These are phyloP conservation scores for Syrrhaptes paradoxus DNA, from an alignment of 2,113 vertebrate species.

Conservation along the genomic window DNA sequence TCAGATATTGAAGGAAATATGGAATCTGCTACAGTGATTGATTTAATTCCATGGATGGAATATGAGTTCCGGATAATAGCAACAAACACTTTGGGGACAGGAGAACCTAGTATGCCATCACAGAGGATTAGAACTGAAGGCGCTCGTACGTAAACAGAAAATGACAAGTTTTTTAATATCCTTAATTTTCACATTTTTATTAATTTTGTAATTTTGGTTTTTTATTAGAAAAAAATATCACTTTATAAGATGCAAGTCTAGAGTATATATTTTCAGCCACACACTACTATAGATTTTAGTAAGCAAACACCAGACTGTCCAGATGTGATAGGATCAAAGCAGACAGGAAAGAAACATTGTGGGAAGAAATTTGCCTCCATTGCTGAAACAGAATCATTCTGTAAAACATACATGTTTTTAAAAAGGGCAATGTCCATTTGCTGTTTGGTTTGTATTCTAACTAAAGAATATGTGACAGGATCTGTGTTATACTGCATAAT, in stretches of 20 bases:
- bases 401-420: background rate
- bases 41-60: constrained; percentile 94
- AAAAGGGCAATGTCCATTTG: background rate
- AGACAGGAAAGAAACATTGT: background rate
- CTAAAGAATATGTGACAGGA: background rate
- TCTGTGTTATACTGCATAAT: background rate
- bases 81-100: constrained; percentile 90
- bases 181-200: background rate
- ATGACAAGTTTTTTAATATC: background rate
- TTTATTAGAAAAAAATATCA: background rate
- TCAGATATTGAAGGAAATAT: constrained; percentile 90
- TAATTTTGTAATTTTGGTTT: background rate
- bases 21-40: constrained; percentile 86
- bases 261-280: background rate
- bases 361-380: background rate
- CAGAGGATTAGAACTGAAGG: constrained; percentile 84
- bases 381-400: background rate
- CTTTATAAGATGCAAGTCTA: background rate
- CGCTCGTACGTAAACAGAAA: constrained; percentile 79
- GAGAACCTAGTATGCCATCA: constrained; percentile 90
- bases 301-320: background rate
- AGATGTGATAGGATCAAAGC: background rate
- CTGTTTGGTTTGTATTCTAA: background rate
- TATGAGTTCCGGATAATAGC: constrained; percentile 95
- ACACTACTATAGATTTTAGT: background rate